phyloP scores from a whole-genome alignment of 2,888 invertebrate species.

The Dasypogon diadema region DNA sequence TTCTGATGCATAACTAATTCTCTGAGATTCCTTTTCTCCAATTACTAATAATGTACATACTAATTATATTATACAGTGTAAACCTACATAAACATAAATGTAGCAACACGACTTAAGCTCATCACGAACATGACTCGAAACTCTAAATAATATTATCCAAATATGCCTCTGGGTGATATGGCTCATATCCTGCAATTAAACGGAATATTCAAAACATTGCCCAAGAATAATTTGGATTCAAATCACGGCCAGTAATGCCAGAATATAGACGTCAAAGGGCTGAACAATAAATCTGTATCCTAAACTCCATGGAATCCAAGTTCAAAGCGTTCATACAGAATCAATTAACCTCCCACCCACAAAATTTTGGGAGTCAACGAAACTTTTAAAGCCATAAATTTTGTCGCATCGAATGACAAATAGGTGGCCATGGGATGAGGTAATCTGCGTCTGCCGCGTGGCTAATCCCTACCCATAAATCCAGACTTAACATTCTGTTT shows the following conservation, averaged over 20 bases:
- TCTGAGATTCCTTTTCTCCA: too few relatives aligned
- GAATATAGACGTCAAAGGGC: conserved; percentile 34
- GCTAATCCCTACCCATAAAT: conserved; percentile 49
- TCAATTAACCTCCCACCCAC: conserved; percentile 43
- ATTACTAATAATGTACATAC: too few relatives aligned
- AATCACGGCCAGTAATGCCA: not conserved
- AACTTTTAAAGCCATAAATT: conserved; percentile 48
- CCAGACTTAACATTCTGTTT: conserved; percentile 46
- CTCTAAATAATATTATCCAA: not conserved
- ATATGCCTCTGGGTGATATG: not conserved
- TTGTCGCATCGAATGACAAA: conserved; percentile 52
- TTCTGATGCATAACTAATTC: too few relatives aligned
- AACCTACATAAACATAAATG: too few relatives aligned
- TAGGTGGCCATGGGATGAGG: conserved; percentile 19
- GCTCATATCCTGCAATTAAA: not conserved
- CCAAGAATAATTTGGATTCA: conserved; percentile 9
- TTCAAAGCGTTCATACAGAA: conserved; percentile 35
- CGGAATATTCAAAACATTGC: not conserved
- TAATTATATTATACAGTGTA: too few relatives aligned
- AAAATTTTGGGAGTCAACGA: conserved; percentile 23
- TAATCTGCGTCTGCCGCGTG: conserved; percentile 49
- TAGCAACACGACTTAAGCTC: not conserved
- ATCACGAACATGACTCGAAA: not conserved
- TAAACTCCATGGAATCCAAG: not conserved
- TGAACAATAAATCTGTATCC: conserved; percentile 36